phyloP scores from a whole-genome alignment of 2,113 vertebrate species.

The Noturus placidus region DNA sequence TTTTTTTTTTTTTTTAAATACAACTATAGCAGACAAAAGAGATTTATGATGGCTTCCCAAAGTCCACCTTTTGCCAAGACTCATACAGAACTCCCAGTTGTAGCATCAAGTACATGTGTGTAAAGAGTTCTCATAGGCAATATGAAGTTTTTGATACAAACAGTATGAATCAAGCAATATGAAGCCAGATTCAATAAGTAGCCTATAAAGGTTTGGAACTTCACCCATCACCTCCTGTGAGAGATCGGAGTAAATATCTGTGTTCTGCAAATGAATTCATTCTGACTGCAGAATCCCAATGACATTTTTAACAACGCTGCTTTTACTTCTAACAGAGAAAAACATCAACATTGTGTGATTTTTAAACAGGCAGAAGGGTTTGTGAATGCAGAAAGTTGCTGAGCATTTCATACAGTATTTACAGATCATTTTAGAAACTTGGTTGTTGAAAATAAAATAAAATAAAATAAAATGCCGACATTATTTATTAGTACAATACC shows the following conservation, averaged over 20 bases:
- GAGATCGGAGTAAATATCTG: background rate
- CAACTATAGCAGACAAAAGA: background rate
- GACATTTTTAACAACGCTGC: background rate
- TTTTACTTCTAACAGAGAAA: background rate
- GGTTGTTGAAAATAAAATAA: background rate
- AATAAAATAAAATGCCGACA: background rate
- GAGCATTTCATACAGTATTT: background rate
- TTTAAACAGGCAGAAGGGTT: background rate
- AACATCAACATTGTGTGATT: background rate
- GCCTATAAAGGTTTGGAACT: background rate
- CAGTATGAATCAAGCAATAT: background rate
- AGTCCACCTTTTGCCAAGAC: background rate
- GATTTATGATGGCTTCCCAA: constrained; percentile 4
- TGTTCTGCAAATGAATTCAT: background rate
- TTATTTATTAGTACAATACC: background rate
- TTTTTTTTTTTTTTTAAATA: background rate
- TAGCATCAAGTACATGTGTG: background rate
- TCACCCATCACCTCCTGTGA: background rate
- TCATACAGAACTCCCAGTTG: constrained; percentile 10
- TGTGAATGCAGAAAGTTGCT: background rate
- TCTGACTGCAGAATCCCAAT: background rate
- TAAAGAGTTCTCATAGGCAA: background rate
- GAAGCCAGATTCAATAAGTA: background rate
- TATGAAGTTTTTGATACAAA: background rate
- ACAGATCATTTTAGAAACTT: background rate